Percentiles rank a stretch among this genome's conserved stretches.
Evolutionary conservation across 2,888 invertebrate genomes (phyloP).

Genomic region (Schrankia costaestrigalis): DNA sequence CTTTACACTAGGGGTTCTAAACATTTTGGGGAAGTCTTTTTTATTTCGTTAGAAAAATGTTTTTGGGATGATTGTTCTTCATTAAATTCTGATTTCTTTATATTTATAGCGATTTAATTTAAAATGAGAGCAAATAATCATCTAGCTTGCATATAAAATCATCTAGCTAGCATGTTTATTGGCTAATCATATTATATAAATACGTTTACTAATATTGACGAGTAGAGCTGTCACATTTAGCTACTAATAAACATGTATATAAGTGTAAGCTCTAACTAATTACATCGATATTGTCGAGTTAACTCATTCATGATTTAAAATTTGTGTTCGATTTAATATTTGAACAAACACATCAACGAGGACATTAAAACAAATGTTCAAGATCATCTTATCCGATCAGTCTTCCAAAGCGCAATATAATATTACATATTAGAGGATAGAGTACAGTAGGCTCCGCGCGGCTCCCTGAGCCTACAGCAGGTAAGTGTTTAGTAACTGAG

Average conservation of each 20-base stretch:
- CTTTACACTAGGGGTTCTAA: not conserved
- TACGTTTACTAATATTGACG: conserved; percentile 2
- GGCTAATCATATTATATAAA: conserved; percentile 14
- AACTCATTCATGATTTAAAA: conserved; percentile 27
- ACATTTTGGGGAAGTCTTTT: conserved; percentile 3
- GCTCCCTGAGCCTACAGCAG: conserved; percentile 15
- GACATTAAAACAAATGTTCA: conserved; percentile 35
- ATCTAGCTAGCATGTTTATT: conserved; percentile 19
- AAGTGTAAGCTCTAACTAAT: conserved; percentile 30
- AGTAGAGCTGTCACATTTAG: conserved; percentile 7
- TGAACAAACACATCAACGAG: conserved; percentile 29
- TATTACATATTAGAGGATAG: conserved; percentile 44
- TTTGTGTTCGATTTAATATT: conserved; percentile 27
- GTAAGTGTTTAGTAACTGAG: conserved; percentile 2
- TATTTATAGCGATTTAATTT: conserved; percentile 7
- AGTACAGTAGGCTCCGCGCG: conserved; percentile 45
- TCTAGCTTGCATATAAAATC: conserved; percentile 25
- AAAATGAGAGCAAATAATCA: conserved; percentile 22
- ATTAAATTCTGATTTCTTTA: conserved; percentile 23
- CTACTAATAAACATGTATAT: conserved; percentile 27
- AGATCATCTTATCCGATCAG: conserved; percentile 51
- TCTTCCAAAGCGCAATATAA: conserved; percentile 54
- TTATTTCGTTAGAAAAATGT: too few species aligned
- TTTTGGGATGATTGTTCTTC: too few species aligned
- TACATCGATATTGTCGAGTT: conserved; percentile 33